These are phyloP conservation scores for Sigmodon hispidus DNA, from an alignment of 2,113 vertebrate genomes.

Conservation along the genomic window DNA sequence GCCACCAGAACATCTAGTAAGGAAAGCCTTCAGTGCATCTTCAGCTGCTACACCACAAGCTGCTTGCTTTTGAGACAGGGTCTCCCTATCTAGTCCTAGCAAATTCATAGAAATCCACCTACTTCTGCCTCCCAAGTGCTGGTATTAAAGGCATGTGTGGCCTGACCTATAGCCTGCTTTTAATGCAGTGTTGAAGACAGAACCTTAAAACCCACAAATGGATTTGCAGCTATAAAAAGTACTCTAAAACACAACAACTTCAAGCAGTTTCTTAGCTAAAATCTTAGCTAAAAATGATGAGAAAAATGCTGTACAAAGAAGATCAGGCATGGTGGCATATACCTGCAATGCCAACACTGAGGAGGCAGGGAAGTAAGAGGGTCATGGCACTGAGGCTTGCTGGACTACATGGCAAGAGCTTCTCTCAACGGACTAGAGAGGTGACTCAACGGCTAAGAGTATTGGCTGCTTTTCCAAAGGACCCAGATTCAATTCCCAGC, in stretches of 20 bases:
- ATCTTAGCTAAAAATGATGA: background rate
- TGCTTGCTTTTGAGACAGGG: background rate
- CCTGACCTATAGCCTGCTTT: background rate
- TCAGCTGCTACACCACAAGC: slow-evolving; percentile 38
- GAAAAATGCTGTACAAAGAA: background rate
- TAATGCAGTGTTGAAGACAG: background rate
- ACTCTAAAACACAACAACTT: background rate
- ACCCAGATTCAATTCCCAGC: background rate
- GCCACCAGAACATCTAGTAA: background rate
- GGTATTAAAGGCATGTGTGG: background rate
- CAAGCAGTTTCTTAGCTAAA: background rate
- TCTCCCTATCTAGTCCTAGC: background rate
- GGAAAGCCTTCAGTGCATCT: slow-evolving; percentile 20
- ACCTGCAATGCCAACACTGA: background rate
- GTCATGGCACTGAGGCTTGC: background rate
- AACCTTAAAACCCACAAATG: slow-evolving; percentile 40
- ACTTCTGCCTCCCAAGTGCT: background rate
- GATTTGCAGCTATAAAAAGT: background rate
- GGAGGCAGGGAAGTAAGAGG: background rate
- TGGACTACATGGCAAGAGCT: background rate
- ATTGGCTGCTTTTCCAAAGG: background rate
- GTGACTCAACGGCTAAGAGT: background rate
- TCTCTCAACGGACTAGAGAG: background rate
- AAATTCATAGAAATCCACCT: background rate
- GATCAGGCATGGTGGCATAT: background rate